Evolutionary conservation across 2,888 invertebrate species (phyloP).

Genomic region (Stratiomys singularior): DNA sequence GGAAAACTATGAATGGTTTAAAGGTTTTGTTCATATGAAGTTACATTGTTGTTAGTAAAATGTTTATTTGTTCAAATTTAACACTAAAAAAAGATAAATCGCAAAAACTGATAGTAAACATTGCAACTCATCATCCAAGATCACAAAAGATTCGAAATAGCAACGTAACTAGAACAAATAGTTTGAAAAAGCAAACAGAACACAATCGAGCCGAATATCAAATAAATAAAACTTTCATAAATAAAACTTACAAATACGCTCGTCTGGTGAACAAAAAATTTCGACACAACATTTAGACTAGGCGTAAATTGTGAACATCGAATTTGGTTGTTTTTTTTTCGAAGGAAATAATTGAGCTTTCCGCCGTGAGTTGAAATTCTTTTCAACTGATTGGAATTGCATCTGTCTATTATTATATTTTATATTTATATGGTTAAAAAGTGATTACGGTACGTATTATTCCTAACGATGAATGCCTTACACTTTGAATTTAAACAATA

Average conservation of each 20-base stretch:
- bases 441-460: too few species aligned
- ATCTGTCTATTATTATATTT: too few species aligned
- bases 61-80: background rate
- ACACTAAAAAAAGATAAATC: background rate
- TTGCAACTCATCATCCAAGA: background rate
- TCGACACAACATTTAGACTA: constrained; percentile 15
- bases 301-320: constrained; percentile 10
- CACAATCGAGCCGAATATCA: background rate
- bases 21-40: background rate
- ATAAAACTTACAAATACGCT: constrained; percentile 30
- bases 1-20: background rate
- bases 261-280: constrained; percentile 18
- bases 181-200: too few species aligned
- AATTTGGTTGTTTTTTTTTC: background rate
- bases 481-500: too few species aligned
- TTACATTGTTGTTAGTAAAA: background rate
- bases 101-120: background rate
- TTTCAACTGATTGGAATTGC: too few species aligned
- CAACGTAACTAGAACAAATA: background rate
- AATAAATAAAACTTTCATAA: background rate
- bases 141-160: background rate
- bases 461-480: too few species aligned
- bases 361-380: background rate
- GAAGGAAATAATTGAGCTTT: background rate
- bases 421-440: too few species aligned